Evolutionary conservation across 2,113 vertebrate species (phyloP).

Genomic region (Vireo altiloquus): DNA sequence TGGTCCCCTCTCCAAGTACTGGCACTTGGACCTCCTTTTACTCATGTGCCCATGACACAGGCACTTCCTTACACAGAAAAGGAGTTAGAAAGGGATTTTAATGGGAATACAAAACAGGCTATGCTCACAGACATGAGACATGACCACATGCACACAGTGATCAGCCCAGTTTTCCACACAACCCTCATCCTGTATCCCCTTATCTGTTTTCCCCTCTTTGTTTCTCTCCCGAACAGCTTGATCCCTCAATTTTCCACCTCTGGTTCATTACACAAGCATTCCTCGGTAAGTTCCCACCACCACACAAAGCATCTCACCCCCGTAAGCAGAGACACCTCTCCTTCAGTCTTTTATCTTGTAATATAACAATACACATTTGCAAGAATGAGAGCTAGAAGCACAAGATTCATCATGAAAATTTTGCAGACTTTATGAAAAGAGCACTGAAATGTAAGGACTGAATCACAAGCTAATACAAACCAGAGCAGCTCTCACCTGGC

Average conservation of each 20-base stretch:
- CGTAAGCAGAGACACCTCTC: rapidly evolving
- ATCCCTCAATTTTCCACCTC: not conserved
- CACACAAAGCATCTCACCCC: rapidly evolving
- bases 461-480: not conserved
- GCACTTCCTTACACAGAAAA: not conserved
- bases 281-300: not conserved
- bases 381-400: not conserved
- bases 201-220: not conserved
- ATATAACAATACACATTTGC: not conserved
- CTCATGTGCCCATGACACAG: not conserved
- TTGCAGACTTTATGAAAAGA: not conserved
- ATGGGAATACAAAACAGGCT: not conserved
- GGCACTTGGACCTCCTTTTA: not conserved
- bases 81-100: not conserved
- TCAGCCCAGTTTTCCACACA: rapidly evolving
- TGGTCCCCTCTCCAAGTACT: not conserved
- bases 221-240: not conserved
- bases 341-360: not conserved
- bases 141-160: not conserved
- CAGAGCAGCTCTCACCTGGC: not conserved
- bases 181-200: not conserved
- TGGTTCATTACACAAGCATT: not conserved
- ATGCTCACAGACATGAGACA: not conserved
- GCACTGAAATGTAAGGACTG: not conserved
- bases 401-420: not conserved